Evolutionary conservation across 1,140 invertebrate genomes (phyloP), one percentile per base, ranked within the genome.

Genomic region (Lordiphosa stackelbergi): DNA sequence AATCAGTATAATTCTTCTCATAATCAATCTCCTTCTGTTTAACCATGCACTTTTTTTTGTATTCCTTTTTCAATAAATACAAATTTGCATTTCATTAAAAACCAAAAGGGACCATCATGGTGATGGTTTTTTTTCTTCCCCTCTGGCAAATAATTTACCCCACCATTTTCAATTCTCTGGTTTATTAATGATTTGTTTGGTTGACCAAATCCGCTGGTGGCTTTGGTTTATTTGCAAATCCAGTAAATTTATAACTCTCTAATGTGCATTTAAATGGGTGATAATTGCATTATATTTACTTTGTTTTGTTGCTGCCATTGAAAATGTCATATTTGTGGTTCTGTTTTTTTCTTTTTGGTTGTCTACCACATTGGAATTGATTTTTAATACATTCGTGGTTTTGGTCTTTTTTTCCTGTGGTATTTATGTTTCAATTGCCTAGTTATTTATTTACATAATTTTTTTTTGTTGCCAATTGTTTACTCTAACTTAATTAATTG

Each of bases 291-390:
- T 74, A 64, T 55, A 40, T 74, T 47, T 24, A 41, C 60, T 42
- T 37, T 42, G 38, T 54, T 10, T n/a, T 22, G 31, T 71, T 56
- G 37, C 11, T 38, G 10, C 40, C 55, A 35, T 31, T 3, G 40
- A 42, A 54, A 54, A 53, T 69, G 49, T 62, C 72, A 81, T 62
- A 72, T 69, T 75, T 72, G 72, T 65, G 77, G 77, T 52, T 59
- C 47, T 45, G 56, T 48, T 37, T 58, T 43, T 43, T 13, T 51
- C 46, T 31, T 36, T 6, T 42, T 62, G 53, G 49, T 58, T 40
- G 38, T 61, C 42, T 53, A 81, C 75, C 75, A 22, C 74, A 71
- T 52, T 58, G 41, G 58, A 81, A 79, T 81, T 79, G 75, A 81
- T 79, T 79, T 68, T 79, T 74, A 71, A 74, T 81, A 53, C 42